Percentiles rank a stretch among this genome's conserved stretches.
These are phyloP conservation scores for Cataglyphis livida DNA, from an alignment of 2,888 invertebrate species.

Conservation along the genomic window DNA sequence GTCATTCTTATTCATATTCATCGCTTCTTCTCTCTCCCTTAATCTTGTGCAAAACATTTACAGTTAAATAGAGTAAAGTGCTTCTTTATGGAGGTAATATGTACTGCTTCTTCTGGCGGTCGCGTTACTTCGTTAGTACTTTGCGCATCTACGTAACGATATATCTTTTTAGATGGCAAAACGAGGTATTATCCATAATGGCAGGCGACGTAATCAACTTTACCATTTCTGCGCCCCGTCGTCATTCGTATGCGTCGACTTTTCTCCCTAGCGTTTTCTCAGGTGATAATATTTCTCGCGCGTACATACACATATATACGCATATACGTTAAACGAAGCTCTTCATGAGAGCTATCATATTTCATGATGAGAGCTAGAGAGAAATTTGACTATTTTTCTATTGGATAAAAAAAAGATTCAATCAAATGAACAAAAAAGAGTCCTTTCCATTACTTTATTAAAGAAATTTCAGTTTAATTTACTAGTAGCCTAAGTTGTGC, in stretches of 20 bases:
- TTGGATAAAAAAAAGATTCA: not conserved
- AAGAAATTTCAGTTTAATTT: not conserved
- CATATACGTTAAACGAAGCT: not conserved
- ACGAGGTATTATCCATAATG: conserved; percentile 50
- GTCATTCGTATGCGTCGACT: conserved; percentile 36
- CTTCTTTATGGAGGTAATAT: not conserved
- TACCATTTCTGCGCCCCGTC: not conserved
- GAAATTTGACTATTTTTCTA: not conserved
- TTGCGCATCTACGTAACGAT: conserved; percentile 31
- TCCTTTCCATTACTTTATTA: not conserved
- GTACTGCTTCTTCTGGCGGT: conserved; percentile 22
- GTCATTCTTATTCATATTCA: not conserved
- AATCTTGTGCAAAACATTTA: conserved; percentile 12
- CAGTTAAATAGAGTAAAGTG: conserved; percentile 20
- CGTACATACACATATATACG: not conserved
- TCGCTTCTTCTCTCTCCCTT: not conserved
- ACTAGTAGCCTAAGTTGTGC: no score
- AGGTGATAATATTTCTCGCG: conserved; percentile 46
- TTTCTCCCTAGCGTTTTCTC: conserved; percentile 35
- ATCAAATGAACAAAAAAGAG: not conserved
- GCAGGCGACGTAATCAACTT: conserved; percentile 46
- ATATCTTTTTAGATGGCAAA: conserved; percentile 27
- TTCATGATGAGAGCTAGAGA: conserved; percentile 1
- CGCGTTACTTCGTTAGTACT: conserved; percentile 48
- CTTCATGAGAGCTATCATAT: conserved; percentile 11